Base-by-base conservation (phyloP, 2,797 vertebrate genomes). In the Pangasius mekongensis region DNA sequence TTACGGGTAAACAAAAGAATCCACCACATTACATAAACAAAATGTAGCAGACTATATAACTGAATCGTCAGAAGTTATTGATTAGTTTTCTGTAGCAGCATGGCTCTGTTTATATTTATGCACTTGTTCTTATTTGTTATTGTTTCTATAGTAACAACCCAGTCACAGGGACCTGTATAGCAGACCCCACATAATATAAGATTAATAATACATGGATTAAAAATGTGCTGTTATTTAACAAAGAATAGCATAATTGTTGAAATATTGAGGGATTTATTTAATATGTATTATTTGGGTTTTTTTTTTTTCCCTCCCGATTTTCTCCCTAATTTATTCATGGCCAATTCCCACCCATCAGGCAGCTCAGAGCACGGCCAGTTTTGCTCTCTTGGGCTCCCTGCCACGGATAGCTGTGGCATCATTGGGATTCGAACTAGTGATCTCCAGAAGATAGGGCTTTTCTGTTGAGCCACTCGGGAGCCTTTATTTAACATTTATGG, bases 1-100 rank as follows among this genome's bases (percentile, higher is more conserved):
- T 54, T n/a, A 2, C 20, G 58, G 83, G 73, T 80, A 60, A 88
- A 60, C 43, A 71, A 81, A 67, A 71, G 67, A 80, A 69, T 39
- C 24, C n/a, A n/a, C 27, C 14, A 20, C 22, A 58, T 83, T 47
- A 16, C 13, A 62, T 64, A 83, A 64, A n/a, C 60, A 49, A 18
- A 66, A 83, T 13, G 16, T 49, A 49, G 22, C 58, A 27, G 13
- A 73, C 60, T 80, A 66, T 69, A 67, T 84, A 69, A 82, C 39
- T 13, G 18, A 52, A 67, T 20, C 1, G 9, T 67, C 62, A 67
- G 49, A 7, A 24, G 10, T 20, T 54, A 54, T 71, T 69, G 20
- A 54, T 69, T 84, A 33, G 1, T 8, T 36, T 54, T 56, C 10
- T 69, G 27, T 4, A 54, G 27, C n/a, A 36, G 64, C 66, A 27